phyloP scores from a whole-genome alignment of 2,888 invertebrate species.

The Dione juno region DNA sequence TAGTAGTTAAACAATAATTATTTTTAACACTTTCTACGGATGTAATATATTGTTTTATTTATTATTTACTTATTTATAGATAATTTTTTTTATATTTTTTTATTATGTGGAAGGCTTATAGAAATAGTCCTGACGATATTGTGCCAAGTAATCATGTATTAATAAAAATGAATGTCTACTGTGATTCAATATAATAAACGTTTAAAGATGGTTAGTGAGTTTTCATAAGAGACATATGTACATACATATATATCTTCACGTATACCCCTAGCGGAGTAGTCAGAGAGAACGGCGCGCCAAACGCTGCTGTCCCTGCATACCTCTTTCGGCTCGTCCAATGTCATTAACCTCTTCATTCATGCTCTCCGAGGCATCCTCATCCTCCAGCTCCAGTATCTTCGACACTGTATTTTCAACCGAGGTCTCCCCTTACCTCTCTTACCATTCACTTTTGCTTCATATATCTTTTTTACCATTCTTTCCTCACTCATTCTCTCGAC shows the following conservation, averaged over 20 bases:
- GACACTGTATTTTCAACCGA: too few relatives aligned
- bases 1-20: neutral
- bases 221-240: neutral
- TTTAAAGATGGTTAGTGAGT: constrained; percentile 54
- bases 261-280: too few relatives aligned
- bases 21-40: neutral
- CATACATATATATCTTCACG: neutral
- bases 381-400: too few relatives aligned
- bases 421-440: too few relatives aligned
- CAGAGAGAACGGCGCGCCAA: too few relatives aligned
- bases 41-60: constrained; percentile 16
- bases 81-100: neutral
- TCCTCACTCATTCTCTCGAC: too few relatives aligned
- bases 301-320: too few relatives aligned
- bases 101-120: neutral
- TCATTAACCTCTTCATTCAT: too few relatives aligned
- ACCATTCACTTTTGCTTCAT: too few relatives aligned
- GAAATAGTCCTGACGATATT: neutral
- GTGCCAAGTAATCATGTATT: constrained; percentile 27
- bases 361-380: too few relatives aligned
- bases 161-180: constrained; percentile 50
- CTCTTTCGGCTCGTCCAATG: too few relatives aligned
- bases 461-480: too few relatives aligned
- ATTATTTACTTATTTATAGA: constrained; percentile 4
- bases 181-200: constrained; percentile 68